Base-by-base conservation (phyloP, 2,797 vertebrate genomes). In the Trematomus bernacchii region DNA sequence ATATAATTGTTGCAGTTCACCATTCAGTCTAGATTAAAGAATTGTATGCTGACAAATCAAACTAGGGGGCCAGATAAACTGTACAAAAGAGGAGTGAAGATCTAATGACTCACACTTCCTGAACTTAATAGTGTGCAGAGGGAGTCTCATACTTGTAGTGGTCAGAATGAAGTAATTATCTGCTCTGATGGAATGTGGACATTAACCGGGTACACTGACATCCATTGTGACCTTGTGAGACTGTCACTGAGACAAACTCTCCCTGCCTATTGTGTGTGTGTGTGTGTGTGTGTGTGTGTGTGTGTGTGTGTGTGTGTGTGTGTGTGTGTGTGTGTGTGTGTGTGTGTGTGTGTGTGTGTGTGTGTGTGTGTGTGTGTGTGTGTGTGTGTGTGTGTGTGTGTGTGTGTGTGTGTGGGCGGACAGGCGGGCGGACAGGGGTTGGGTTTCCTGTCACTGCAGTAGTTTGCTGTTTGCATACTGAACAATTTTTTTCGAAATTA, bases 211-310 rank as follows among this genome's bases (percentile, higher is more conserved):
- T 79, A 85, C 78, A 87, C 73, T 85, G 77, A 79, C 77, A 62
- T 82, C 86, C 79, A 82, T 91, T 85, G 80, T 90, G 85, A 88
- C 88, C 76, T 82, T 77, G 53, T 66, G 37, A 67, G 46, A 52
- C 77, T 83, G 77, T 79, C 81, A 66, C 51, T 27, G 73, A 44
- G 48, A 75, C 83, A 87, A 74, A 73, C 37, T 50, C 40, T 60
- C 27, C 71, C 76, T 78, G 77, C 53, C 44, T 78, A 53, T 58
- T 69, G 33, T 37, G 1, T 61, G 59, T 62, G 68, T 51, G 60
- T 47, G 60, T 43, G 53, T 21, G 37, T 42, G 52, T 53, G 27
- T 52, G 50, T 69, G 72, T 70, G 50, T 61, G 64, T 62, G 66
- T 51, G 60, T 47, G 60, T 43, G 53, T 21, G 37, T 42, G 66